Evolutionary conservation across 2,113 vertebrate genomes (phyloP), one percentile per base, ranked within the genome.

Genomic region (Spermophilus dauricus): DNA sequence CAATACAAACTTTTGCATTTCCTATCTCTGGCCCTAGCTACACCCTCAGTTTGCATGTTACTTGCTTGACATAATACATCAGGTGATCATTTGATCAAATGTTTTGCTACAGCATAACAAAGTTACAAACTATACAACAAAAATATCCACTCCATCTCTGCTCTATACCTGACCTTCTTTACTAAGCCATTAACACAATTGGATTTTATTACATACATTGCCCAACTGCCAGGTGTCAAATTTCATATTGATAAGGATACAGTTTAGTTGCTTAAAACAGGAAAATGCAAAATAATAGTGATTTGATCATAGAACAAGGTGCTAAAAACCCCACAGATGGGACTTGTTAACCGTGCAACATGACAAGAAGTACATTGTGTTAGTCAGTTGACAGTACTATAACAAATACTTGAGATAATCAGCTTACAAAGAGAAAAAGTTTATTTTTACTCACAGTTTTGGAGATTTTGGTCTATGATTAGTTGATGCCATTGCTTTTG

Each of bases 261-360:
- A 2, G 2, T 80, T 91, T 48, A 84, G 70, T 61, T 42, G 34
- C 42, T 77, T 80, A 32, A 82, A 72, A 65, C 58, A 91, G 30
- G 30, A 93, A 75, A 86, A 80, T 88, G 24, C n/a, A 75, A 92
- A 87, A 75, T 94, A 51, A 45, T 11, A 56, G 32, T 76, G 56
- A 17, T 58, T 95, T 80, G 80, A 92, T 75, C 42, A 14, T 2
- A 89, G 45, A 86, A 53, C 58, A 67, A 95, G 48, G 39, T 70
- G 39, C 18, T 75, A 77, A 63, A 45, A 63, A 28, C 67, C 17
- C 63, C 18, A 67, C 20, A 65, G 42, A 67, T 5, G 16, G 61
- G 61, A 67, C n/a, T 87, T 77, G 18, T 63, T 45, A 80, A 56
- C 80, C 34, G 22, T 34, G 16, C 34, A 86, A 24, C 56, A 10